These are phyloP conservation scores for Onychomys torridus DNA, from an alignment of 2,797 vertebrate species.

Conservation along the genomic window DNA sequence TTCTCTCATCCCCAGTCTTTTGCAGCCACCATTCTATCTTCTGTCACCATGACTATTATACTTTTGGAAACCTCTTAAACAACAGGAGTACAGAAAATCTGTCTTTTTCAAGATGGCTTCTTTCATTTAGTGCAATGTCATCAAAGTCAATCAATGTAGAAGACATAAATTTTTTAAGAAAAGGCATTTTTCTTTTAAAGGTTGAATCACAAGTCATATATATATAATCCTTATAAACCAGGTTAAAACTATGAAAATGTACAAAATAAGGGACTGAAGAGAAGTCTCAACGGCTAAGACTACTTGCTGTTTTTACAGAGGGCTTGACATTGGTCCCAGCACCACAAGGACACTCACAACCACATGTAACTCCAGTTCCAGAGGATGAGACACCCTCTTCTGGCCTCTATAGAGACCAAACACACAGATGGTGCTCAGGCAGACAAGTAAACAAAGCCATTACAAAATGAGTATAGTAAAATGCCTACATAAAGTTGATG, in stretches of 20 bases:
- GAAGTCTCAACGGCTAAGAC: not conserved
- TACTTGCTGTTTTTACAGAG: not conserved
- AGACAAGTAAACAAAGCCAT: not conserved
- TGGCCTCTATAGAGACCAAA: not conserved
- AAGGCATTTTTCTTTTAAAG: constrained; percentile 38
- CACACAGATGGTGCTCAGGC: not conserved
- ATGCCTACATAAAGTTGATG: not conserved
- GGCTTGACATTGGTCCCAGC: too few relatives aligned
- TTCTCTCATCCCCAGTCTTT: not conserved
- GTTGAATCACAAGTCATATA: not conserved
- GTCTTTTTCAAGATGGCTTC: constrained; percentile 14
- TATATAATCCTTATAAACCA: not conserved
- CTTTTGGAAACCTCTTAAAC: not conserved
- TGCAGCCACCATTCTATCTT: constrained; percentile 14
- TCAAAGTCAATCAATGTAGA: not conserved
- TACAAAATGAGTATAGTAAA: not conserved
- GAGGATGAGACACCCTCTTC: not conserved
- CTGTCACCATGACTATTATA: not conserved
- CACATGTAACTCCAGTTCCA: not conserved
- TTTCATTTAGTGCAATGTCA: constrained; percentile 45
- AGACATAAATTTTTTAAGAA: constrained; percentile 1
- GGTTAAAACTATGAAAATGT: constrained; percentile 44
- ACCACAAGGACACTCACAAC: not conserved
- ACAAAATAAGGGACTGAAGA: constrained; percentile 24
- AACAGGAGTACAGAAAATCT: not conserved